Evolutionary conservation across 1,140 invertebrate species (phyloP).

Genomic region (Calliphora vicina): DNA sequence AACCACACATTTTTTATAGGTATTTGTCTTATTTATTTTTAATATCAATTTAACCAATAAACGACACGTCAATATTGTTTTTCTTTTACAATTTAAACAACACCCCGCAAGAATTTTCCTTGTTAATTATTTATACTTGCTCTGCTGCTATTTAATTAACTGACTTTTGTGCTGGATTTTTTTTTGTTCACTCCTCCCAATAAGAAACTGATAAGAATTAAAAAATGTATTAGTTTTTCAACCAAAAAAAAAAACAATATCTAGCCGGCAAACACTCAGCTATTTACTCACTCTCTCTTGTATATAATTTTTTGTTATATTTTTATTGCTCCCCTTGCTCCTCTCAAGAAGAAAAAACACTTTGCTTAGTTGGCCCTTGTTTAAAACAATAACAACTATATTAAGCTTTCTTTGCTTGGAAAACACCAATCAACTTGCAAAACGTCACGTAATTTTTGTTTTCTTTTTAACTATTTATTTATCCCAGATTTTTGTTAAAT

Average conservation of each 20-base stretch:
- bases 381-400: not conserved
- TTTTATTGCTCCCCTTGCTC: not conserved
- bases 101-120: not conserved
- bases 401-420: not conserved
- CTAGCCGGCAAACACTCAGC: not conserved
- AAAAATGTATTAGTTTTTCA: not conserved
- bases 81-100: not conserved
- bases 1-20: constrained; percentile 51
- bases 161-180: not conserved
- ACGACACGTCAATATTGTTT: not conserved
- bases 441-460: not conserved
- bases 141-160: not conserved
- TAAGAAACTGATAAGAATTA: not conserved
- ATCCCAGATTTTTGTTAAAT: not conserved
- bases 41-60: not conserved
- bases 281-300: not conserved
- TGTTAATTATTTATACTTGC: not conserved
- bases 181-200: not conserved
- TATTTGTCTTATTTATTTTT: not conserved
- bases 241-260: not conserved
- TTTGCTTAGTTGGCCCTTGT: not conserved
- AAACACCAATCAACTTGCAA: not conserved
- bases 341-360: not conserved
- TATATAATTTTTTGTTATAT: not conserved
- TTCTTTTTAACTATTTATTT: not conserved